Base-by-base conservation (phyloP, 2,113 vertebrate species). In the Meles meles region DNA sequence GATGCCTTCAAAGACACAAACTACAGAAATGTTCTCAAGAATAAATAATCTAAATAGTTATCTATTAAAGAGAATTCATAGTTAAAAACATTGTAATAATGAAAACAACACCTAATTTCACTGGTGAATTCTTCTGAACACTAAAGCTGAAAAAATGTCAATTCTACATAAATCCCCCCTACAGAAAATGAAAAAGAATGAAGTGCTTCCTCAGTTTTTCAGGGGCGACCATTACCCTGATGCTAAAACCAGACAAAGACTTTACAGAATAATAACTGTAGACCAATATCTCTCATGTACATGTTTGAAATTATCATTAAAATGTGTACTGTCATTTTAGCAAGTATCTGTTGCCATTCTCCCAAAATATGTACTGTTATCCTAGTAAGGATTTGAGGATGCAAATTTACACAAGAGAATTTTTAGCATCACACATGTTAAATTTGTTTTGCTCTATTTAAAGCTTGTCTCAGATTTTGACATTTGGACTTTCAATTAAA, bases 401-500 rank as follows among this genome's bases (percentile, higher is more conserved):
- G 96, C 77, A 95, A 95, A 97, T 97, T 97, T 85, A 85, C 94
- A 74, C 27, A 61, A 79, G 67, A 92, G 80, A 76, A 76, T 87
- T 96, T 97, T 97, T 96, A 97, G 88, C 77, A 89, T 96, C 81
- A 93, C 85, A 96, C 90, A 90, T 97, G 94, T 94, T 97, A 95
- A 96, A 96, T 97, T 97, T 97, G 95, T 98, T 97, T 97, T 96
- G 92, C 72, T 98, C 88, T 86, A 95, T 94, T 97, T 96, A 97
- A 96, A 97, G 57, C 65, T 72, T 97, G 85, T 96, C 76, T 98
- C 81, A 90, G 91, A 97, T 97, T 98, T 95, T 98, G 97, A 98
- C 97, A 98, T 98, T 98, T 98, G 97, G 98, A 98, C 97, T 98
- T 98, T 96, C 88, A 97, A 97, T 98, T 96, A 98, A 97, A 98